Evolutionary conservation across 2,888 invertebrate species (phyloP).

Genomic region (Anthrax anthrax): DNA sequence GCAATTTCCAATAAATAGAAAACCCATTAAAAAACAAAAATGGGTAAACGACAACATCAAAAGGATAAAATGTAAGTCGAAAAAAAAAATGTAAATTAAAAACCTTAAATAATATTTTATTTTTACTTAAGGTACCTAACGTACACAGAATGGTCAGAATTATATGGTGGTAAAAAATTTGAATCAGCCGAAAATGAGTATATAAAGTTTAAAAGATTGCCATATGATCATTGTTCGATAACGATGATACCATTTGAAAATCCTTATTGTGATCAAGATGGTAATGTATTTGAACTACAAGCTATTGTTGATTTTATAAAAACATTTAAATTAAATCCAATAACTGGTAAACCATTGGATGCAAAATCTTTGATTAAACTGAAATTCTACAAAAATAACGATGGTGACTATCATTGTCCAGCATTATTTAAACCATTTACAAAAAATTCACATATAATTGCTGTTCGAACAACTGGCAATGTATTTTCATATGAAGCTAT

Average conservation of each 20-base stretch:
- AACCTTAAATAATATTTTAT: conserved; percentile 1
- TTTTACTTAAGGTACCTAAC: conserved; percentile 55
- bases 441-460: conserved; percentile 86
- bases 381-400: conserved; percentile 69
- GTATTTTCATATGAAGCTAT: conserved; percentile 91
- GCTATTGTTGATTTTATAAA: conserved; percentile 76
- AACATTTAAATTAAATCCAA: conserved; percentile 85
- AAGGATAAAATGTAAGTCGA: conserved; percentile 76
- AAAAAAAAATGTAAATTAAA: background rate
- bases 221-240: conserved; percentile 84
- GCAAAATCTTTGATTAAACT: conserved; percentile 70
- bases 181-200: conserved; percentile 56
- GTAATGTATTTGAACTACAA: conserved; percentile 86
- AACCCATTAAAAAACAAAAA: conserved; percentile 36
- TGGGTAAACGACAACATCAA: conserved; percentile 89
- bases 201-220: conserved; percentile 76
- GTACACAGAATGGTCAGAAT: conserved; percentile 76
- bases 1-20: too few relatives aligned
- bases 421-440: conserved; percentile 86
- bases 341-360: conserved; percentile 78
- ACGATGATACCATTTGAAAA: conserved; percentile 83
- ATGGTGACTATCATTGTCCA: conserved; percentile 78
- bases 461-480: conserved; percentile 82
- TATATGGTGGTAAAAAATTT: conserved; percentile 76
- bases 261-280: conserved; percentile 80